phyloP scores from a whole-genome alignment of 2,797 vertebrate genomes.

The Melanotaenia trifasciata region DNA sequence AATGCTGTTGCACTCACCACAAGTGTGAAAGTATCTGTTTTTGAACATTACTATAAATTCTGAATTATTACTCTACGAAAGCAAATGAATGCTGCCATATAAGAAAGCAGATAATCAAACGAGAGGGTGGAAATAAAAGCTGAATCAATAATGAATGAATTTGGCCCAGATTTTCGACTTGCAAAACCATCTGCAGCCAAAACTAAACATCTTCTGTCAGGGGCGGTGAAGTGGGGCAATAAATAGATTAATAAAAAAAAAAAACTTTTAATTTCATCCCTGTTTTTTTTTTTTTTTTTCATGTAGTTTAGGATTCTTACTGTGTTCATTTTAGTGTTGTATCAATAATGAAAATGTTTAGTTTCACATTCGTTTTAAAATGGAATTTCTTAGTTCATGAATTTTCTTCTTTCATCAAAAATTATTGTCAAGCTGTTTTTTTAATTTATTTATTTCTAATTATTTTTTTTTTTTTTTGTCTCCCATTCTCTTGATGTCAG shows the following conservation, averaged over 20 bases:
- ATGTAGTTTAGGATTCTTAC: conserved; percentile 34
- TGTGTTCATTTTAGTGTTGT: conserved; percentile 38
- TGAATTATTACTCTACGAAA: conserved; percentile 75
- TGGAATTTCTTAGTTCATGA: conserved; percentile 8
- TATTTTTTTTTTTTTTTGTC: background rate
- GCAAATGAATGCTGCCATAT: conserved; percentile 70
- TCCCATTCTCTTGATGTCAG: conserved; percentile 4
- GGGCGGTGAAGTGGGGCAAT: background rate
- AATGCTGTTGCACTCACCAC: conserved; percentile 41
- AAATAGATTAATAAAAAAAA: conserved; percentile 7
- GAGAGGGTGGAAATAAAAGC: conserved; percentile 75
- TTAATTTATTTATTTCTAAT: conserved; percentile 5
- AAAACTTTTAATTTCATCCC: conserved; percentile 55
- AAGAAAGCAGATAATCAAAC: conserved; percentile 76
- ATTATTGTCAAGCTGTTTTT: background rate
- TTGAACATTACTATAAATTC: conserved; percentile 53
- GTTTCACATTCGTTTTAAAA: conserved; percentile 23
- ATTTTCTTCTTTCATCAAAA: background rate
- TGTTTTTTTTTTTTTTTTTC: conserved; percentile 11
- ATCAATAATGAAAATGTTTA: conserved; percentile 35
- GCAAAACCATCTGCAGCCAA: conserved; percentile 41
- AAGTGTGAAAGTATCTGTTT: conserved; percentile 63
- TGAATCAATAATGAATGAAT: conserved; percentile 80
- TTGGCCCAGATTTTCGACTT: conserved; percentile 71
- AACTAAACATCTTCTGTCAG: conserved; percentile 50